Evolutionary conservation across 2,888 invertebrate genomes (phyloP), one percentile per base, ranked within the genome.

Genomic region (Fragum fragum): DNA sequence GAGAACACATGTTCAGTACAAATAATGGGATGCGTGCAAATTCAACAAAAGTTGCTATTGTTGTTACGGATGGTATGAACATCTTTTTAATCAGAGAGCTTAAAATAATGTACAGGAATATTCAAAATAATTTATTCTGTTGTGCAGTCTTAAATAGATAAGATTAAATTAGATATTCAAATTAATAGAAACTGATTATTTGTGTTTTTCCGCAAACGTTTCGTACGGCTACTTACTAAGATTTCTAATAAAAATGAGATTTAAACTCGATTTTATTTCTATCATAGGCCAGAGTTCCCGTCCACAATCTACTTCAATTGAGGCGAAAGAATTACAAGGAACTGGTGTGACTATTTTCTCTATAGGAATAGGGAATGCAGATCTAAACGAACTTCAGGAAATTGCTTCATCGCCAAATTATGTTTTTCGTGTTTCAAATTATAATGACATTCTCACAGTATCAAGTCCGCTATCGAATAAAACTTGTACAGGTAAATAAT

Each of bases 1-100:
- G 53, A n/a, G 53, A 21, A n/a, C 53, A 53, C 53, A 53, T 53
- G 53, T 53, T 53, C n/a, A 5, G n/a, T 21, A 53, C 53, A n/a
- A 53, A 23, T 53, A 53, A 53, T 53, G 53, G 53, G 23, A n/a
- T 53, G 53, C 53, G 53, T n/a, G 14, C 21, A 53, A 53, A 53
- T 53, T n/a, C 53, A 53, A 53, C 53, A 18, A 23, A n/a, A 53
- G 23, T 53, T 53, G 53, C 53, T 0, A 53, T 53, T n/a, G n/a
- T 53, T 23, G 23, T 53, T 7, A 53, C 53, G n/a, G 53, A 53
- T 23, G 53, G 53, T 53, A 53, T 21, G 23, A 18, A 53, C 9
- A 18, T 53, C 3, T 36, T 36, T 36, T 36, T 6, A 36, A 36
- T 36, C 9, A 6, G 32, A 3, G 5, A 36, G 5, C 9, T 9